Evolutionary conservation across 2,797 vertebrate genomes (phyloP).

Genomic region (Anguilla anguilla): DNA sequence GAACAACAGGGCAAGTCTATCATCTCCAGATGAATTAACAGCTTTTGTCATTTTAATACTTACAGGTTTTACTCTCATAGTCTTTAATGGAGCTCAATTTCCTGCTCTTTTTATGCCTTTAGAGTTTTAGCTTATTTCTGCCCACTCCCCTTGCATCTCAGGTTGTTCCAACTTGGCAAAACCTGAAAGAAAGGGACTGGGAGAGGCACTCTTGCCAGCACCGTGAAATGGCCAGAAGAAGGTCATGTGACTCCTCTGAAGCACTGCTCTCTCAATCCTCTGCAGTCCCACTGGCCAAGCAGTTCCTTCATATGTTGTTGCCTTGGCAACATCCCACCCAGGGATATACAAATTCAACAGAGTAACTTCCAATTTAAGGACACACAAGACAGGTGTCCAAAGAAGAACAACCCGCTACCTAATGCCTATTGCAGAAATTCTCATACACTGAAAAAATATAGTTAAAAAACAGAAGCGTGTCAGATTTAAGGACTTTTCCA

Average conservation of each 20-base stretch:
- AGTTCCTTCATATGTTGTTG: neutral
- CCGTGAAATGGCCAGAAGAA: neutral
- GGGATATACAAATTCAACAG: neutral
- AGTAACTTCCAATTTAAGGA: neutral
- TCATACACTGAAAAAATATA: neutral
- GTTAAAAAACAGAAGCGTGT: neutral
- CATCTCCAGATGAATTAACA: neutral
- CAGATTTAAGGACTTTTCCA: neutral
- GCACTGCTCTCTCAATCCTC: neutral
- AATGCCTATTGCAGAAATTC: neutral
- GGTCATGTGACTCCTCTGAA: neutral
- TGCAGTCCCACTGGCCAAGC: neutral
- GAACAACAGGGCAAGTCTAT: neutral
- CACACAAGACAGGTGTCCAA: neutral
- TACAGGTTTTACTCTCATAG: neutral
- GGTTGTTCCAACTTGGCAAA: slow-evolving; percentile 2
- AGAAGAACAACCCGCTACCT: neutral
- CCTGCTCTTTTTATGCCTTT: neutral
- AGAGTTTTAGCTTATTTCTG: neutral
- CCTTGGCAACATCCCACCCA: neutral
- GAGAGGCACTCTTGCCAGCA: neutral
- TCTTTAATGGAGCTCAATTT: neutral
- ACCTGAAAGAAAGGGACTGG: neutral
- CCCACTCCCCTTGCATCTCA: neutral
- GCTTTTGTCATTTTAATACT: neutral